Evolutionary conservation across 2,113 vertebrate species (phyloP).

Genomic region (Hemiscyllium ocellatum): DNA sequence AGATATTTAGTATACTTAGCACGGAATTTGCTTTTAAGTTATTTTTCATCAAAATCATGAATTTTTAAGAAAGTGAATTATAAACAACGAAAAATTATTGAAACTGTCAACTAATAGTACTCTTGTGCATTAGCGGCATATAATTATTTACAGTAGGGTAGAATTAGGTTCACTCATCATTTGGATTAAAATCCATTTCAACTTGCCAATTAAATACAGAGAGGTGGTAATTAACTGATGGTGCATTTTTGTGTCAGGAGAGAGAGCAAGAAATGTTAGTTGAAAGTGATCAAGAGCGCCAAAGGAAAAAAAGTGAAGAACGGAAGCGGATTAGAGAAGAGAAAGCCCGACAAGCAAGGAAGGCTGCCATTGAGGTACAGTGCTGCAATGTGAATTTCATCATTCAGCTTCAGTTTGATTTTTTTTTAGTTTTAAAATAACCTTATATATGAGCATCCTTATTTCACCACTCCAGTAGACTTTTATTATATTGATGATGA

Average conservation of each 20-base stretch:
- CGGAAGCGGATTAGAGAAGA: conserved; percentile 75
- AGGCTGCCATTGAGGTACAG: conserved; percentile 73
- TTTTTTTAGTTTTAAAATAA: background rate
- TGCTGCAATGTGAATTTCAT: background rate
- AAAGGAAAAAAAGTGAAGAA: conserved; percentile 62
- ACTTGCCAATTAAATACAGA: background rate
- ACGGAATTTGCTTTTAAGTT: background rate
- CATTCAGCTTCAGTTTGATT: background rate
- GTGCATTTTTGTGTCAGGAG: conserved; percentile 54
- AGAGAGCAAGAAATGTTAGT: conserved; percentile 54
- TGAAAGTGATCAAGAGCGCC: conserved; percentile 52
- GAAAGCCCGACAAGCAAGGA: conserved; percentile 72
- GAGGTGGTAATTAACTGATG: background rate
- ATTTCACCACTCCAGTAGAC: background rate
- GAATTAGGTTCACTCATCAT: background rate
- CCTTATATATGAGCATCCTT: background rate
- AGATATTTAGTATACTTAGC: background rate
- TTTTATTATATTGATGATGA: background rate
- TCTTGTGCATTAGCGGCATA: background rate
- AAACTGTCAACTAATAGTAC: background rate
- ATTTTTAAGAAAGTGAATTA: background rate
- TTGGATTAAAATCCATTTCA: background rate
- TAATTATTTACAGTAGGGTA: background rate
- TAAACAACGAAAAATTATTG: background rate
- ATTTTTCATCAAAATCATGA: background rate